Evolutionary conservation across 2,113 vertebrate species (phyloP).

Genomic region (Agelaius tricolor): DNA sequence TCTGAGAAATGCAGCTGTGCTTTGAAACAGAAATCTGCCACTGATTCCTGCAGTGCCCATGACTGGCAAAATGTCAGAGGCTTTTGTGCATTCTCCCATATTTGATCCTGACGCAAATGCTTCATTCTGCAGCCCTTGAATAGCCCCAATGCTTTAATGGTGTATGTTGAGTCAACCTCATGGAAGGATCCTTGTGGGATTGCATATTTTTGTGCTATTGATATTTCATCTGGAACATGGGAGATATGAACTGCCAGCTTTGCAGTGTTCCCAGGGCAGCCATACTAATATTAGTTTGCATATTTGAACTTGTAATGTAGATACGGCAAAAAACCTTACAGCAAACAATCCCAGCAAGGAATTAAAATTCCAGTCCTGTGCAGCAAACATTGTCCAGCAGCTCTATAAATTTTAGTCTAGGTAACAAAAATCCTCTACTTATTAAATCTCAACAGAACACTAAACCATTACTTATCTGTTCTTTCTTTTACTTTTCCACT

Average conservation of each 20-base stretch:
- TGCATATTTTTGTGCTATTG: not conserved
- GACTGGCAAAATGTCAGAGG: not conserved
- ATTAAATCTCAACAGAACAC: not conserved
- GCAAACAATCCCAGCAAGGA: not conserved
- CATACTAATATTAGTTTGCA: not conserved
- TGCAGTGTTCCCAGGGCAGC: not conserved
- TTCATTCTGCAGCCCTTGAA: not conserved
- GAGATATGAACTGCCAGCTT: not conserved
- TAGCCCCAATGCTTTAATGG: not conserved
- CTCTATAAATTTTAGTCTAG: not conserved
- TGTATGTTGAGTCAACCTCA: not conserved
- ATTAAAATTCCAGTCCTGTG: not conserved
- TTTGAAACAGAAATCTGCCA: not conserved
- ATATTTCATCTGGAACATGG: constrained; percentile 33
- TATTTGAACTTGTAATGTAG: not conserved
- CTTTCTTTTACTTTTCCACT: not conserved
- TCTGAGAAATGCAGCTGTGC: not conserved
- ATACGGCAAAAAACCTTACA: not conserved
- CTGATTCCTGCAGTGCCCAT: not conserved
- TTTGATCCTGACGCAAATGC: not conserved
- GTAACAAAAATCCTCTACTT: not conserved
- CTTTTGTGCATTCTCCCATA: not conserved
- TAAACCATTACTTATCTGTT: not conserved
- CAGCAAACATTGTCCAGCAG: not conserved
- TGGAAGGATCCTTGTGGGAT: not conserved